Conservation (phyloP, 2,888 invertebrate genomes). For the Camptogramma bilineatum region DNA sequence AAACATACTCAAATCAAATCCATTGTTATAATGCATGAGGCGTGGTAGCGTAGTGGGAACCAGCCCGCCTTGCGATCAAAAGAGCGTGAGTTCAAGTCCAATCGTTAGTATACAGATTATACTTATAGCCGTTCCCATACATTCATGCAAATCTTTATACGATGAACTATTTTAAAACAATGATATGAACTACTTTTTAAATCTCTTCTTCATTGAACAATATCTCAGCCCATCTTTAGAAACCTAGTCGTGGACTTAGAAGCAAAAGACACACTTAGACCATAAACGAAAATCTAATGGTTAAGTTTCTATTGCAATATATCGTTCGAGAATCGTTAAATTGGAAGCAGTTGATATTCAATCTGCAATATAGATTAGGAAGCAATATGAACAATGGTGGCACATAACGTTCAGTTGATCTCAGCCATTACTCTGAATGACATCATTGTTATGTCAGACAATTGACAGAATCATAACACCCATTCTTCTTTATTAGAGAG, state of each 20-base stretch:
- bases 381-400: slow-evolving; percentile 32
- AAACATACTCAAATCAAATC: slow-evolving; percentile 48
- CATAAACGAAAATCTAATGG: not conserved
- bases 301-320: not conserved
- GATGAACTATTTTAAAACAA: not conserved
- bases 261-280: too few relatives aligned
- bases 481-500: slow-evolving; percentile 47
- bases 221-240: too few relatives aligned
- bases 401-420: slow-evolving; percentile 31
- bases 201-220: too few relatives aligned
- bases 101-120: not conserved
- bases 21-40: slow-evolving; percentile 48
- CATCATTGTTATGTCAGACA: slow-evolving; percentile 57
- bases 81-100: slow-evolving; percentile 11
- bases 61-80: not conserved
- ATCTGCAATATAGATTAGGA: slow-evolving; percentile 22
- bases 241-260: too few relatives aligned
- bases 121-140: not conserved
- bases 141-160: not conserved
- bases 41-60: slow-evolving; percentile 5
- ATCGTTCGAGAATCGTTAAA: not conserved
- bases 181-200: too few relatives aligned
- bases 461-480: slow-evolving; percentile 61
- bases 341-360: slow-evolving; percentile 14
- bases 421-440: slow-evolving; percentile 56